phyloP scores from a whole-genome alignment of 1,140 invertebrate genomes.

The Parapsyche elsis region DNA sequence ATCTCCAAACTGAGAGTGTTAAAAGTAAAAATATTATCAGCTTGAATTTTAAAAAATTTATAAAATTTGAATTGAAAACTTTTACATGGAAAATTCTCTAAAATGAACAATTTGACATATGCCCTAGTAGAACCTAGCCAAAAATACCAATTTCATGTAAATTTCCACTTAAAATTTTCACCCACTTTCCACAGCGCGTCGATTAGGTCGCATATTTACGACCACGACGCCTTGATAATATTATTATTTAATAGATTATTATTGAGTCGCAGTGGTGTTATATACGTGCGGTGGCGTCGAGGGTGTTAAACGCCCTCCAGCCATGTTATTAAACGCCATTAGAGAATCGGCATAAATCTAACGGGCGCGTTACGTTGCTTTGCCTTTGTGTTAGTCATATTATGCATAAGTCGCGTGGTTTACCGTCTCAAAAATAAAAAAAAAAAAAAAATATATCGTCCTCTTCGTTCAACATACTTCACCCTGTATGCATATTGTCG shows the following conservation, averaged over 20 bases:
- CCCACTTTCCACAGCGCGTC: not conserved
- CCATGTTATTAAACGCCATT: slow-evolving; percentile 24
- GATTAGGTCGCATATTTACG: slow-evolving; percentile 2
- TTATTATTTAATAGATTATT: slow-evolving; percentile 19
- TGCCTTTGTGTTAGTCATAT: no score
- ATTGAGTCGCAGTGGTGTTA: not conserved
- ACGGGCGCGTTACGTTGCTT: not conserved
- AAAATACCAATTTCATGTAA: not conserved
- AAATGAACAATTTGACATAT: no score
- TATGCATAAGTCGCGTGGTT: not conserved
- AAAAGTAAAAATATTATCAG: no score
- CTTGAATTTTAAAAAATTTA: no score
- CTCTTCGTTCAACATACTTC: no score
- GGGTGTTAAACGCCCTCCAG: slow-evolving; percentile 16
- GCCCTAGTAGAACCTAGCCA: no score
- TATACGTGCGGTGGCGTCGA: not conserved
- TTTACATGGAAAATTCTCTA: no score
- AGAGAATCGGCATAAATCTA: slow-evolving; percentile 28
- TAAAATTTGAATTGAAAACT: no score
- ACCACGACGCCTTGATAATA: not conserved
- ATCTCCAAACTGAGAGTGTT: no score
- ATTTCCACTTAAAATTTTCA: not conserved
- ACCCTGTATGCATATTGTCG: not conserved
- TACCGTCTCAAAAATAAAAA: not conserved
- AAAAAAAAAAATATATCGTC: not conserved